Conservation (phyloP, 1,140 invertebrate species). For the Drosophila bipectinata region DNA sequence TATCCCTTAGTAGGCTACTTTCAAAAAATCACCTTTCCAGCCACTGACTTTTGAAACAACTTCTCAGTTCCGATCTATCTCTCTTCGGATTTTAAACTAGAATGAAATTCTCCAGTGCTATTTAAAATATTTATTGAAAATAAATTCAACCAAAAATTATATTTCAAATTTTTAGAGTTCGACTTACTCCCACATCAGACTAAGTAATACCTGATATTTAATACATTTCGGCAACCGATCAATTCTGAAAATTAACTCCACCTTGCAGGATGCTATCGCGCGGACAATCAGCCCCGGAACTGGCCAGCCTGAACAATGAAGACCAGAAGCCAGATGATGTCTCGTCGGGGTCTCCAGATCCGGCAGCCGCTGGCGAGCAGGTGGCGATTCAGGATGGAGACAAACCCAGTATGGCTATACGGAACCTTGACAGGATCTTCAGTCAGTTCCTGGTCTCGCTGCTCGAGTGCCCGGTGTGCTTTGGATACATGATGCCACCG, state of each 20-base stretch:
- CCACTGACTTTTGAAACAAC: not conserved
- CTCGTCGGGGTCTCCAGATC: not conserved
- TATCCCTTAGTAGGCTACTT: not conserved
- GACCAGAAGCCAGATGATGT: not conserved
- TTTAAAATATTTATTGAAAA: slow-evolving; percentile 3
- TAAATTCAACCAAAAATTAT: not conserved
- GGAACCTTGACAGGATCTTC: slow-evolving; percentile 4
- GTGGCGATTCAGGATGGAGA: not conserved
- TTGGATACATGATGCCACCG: slow-evolving; percentile 99
- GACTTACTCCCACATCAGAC: not conserved
- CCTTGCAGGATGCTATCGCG: slow-evolving; percentile 32
- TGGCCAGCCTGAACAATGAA: slow-evolving; percentile 10
- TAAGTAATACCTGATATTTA: not conserved
- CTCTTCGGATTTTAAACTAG: slow-evolving; percentile 47
- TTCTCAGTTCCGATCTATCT: slow-evolving; percentile 4
- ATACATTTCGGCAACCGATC: not conserved
- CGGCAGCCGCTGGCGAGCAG: slow-evolving; percentile 1
- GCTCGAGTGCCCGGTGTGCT: slow-evolving; percentile 99
- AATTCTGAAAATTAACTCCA: too few relatives aligned
- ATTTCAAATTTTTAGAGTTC: slow-evolving; percentile 1
- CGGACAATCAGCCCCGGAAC: slow-evolving; percentile 41
- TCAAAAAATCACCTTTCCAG: not conserved
- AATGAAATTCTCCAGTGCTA: slow-evolving; percentile 48
- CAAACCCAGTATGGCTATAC: not conserved
- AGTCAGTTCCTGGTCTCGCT: slow-evolving; percentile 94